Evolutionary conservation across 2,797 vertebrate genomes (phyloP), one percentile per base, ranked within the genome.

Genomic region (Myripristis jacobus): DNA sequence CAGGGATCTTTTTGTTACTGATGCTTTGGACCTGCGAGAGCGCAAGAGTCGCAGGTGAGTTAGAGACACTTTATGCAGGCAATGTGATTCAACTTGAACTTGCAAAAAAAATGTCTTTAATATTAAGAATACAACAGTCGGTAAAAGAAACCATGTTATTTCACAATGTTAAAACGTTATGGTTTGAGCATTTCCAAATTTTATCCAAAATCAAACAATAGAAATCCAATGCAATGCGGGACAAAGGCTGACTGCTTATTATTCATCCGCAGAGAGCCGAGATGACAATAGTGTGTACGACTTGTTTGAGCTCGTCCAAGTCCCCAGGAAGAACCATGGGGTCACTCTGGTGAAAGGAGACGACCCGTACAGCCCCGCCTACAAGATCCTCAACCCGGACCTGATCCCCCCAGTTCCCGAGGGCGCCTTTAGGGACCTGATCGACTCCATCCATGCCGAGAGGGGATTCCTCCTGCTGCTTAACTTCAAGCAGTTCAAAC

Each of bases 401-500:
- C 95, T 96, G 53, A 95, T 99, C 69, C 97, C 97, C 47, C 94
- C 96, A 0, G 93, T 97, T 83, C 93, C 94, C 52, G 85, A 95
- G 0, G 91, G 89, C 21, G 85, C 90, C 69, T 94, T 98, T 4
- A 88, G 93, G 88, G 93, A 94, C 84, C 94, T 99, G 55, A 24
- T 96, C 34, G 92, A 92, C 46, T 92, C 94, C 57, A 92, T 96
- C 76, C 95, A 93, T 21, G 92, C 90, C 38, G 94, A 94, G 79
- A 94, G 96, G 67, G 98, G 98, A 16, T 99, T 99, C 90, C 94
- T 98, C 57, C 94, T 99, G n/a, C 92, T 94, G 56, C 96, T 96
- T 76, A 97, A 94, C 69, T 88, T 99, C 71, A 96, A 95, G 88
- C 98, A 99, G 93, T 96, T 95, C 91, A 95, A 93, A 48, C 89